Conservation (phyloP, 2,888 invertebrate genomes). For the Dendrolimus houi region DNA sequence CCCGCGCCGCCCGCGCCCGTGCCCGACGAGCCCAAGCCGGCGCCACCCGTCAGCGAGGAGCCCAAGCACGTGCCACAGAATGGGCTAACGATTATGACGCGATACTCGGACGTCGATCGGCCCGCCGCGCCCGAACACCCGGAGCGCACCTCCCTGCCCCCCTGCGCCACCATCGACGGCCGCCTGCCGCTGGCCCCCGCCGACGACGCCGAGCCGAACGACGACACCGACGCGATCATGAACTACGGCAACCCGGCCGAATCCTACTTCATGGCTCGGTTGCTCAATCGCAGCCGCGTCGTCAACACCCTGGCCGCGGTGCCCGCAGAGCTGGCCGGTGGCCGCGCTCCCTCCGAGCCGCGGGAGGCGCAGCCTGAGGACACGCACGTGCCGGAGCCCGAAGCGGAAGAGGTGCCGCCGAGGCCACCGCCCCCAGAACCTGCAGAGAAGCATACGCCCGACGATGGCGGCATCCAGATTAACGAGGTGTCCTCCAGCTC, state of each 20-base stretch:
- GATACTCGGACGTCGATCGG: slow-evolving; percentile 56
- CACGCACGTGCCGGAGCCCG: slow-evolving; percentile 13
- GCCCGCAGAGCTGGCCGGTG: slow-evolving; percentile 48
- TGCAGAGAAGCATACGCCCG: slow-evolving; percentile 11
- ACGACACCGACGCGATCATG: slow-evolving; percentile 33
- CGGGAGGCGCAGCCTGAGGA: slow-evolving; percentile 18
- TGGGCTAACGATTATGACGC: slow-evolving; percentile 66
- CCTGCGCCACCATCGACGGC: slow-evolving; percentile 48
- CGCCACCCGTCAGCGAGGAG: slow-evolving; percentile 15
- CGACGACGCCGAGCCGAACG: slow-evolving; percentile 17
- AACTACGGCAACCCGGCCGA: slow-evolving; percentile 69
- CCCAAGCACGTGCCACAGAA: slow-evolving; percentile 46
- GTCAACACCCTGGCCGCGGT: slow-evolving; percentile 58
- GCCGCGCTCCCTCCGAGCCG: slow-evolving; percentile 15
- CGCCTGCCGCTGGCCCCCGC: slow-evolving; percentile 35
- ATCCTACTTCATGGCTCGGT: slow-evolving; percentile 65
- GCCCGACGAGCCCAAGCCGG: slow-evolving; percentile 10
- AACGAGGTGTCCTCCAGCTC: slow-evolving; percentile 81
- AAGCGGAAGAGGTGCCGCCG: slow-evolving; percentile 2
- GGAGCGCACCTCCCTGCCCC: slow-evolving; percentile 37
- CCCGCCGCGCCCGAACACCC: slow-evolving; percentile 38
- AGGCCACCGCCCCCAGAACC: slow-evolving; percentile 10
- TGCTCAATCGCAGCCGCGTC: slow-evolving; percentile 52
- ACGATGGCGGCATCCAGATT: slow-evolving; percentile 76
- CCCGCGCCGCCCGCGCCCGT: slow-evolving; percentile 17